phyloP scores from a whole-genome alignment of 2,797 vertebrate genomes.

The Allobates femoralis region DNA sequence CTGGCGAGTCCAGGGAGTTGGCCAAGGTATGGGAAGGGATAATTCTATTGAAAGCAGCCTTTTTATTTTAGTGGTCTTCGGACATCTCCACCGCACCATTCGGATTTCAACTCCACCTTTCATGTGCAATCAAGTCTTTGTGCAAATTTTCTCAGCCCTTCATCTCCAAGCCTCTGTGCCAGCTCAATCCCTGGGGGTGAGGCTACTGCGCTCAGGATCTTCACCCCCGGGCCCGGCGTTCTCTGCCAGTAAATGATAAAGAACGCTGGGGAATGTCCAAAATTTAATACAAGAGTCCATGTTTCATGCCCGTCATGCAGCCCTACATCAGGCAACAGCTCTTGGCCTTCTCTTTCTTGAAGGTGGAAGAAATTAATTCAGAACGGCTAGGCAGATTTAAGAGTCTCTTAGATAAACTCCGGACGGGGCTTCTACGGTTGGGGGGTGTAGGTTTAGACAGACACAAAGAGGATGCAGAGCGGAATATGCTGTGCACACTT shows the following conservation, averaged over 20 bases:
- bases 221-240: constrained; percentile 62
- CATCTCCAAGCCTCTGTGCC: constrained; percentile 35
- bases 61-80: constrained; percentile 35
- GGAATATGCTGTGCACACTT: constrained; percentile 92
- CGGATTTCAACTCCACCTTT: constrained; percentile 20
- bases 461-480: constrained; percentile 84
- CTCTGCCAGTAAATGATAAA: constrained; percentile 63
- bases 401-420: constrained; percentile 90
- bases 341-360: constrained; percentile 92
- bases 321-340: constrained; percentile 94
- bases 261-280: constrained; percentile 53
- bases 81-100: constrained; percentile 21
- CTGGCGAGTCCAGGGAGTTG: constrained; percentile 49
- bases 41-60: constrained; percentile 51
- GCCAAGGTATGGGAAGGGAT: constrained; percentile 57
- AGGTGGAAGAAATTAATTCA: constrained; percentile 88
- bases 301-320: constrained; percentile 45
- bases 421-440: constrained; percentile 79
- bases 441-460: constrained; percentile 80
- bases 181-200: constrained; percentile 58
- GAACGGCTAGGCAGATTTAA: constrained; percentile 89
- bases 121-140: constrained; percentile 59
- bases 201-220: constrained; percentile 49
- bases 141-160: constrained; percentile 57
- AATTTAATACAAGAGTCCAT: constrained; percentile 25